These are phyloP conservation scores for Uloborus plumipes DNA, from an alignment of 2,888 invertebrate genomes.

Conservation along the genomic window DNA sequence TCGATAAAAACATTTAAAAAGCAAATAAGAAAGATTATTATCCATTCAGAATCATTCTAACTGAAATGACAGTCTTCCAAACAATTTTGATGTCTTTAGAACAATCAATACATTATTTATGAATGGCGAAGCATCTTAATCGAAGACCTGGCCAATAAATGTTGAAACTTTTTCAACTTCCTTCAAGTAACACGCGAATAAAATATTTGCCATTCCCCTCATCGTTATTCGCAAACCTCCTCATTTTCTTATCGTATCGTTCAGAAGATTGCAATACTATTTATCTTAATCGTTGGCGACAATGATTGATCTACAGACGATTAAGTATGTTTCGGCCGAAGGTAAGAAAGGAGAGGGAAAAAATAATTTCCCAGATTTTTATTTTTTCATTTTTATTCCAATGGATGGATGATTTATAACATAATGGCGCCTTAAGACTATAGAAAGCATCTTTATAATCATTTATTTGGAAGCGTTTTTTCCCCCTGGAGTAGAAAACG, in stretches of 20 bases:
- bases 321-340: conserved; percentile 38
- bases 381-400: conserved; percentile 14
- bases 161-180: too few relatives aligned
- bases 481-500: not conserved
- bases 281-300: conserved; percentile 61
- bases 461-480: conserved; percentile 31
- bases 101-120: too few relatives aligned
- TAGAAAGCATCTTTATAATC: conserved; percentile 39
- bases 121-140: too few relatives aligned
- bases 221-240: conserved; percentile 10
- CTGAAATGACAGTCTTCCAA: too few relatives aligned
- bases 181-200: conserved; percentile 7
- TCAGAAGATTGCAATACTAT: conserved; percentile 49
- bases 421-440: conserved; percentile 50
- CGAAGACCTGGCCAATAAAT: too few relatives aligned
- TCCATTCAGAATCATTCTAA: too few relatives aligned
- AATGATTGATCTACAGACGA: conserved; percentile 59
- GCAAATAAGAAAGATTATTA: too few relatives aligned
- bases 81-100: too few relatives aligned
- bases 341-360: conserved; percentile 14
- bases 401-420: conserved; percentile 52
- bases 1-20: too few relatives aligned
- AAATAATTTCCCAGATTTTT: conserved; percentile 23
- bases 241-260: conserved; percentile 43
- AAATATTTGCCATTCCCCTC: conserved; percentile 26